Base-by-base conservation (phyloP, 1,140 invertebrate species). In the Zophobas atratus region DNA sequence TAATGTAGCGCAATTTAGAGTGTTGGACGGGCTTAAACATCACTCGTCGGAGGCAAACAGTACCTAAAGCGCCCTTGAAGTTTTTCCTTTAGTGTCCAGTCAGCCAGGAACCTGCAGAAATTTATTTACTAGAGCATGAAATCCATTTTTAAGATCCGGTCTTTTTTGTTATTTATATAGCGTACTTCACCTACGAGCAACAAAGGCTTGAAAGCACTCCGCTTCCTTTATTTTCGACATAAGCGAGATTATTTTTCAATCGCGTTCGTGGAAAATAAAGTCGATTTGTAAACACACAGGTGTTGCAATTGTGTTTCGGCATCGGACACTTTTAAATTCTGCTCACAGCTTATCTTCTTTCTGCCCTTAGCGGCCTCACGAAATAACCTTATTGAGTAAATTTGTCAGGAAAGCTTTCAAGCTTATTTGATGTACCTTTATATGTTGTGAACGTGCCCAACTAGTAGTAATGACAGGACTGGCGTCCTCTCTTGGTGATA, bases 381-480 rank as follows among this genome's bases (percentile, higher is more conserved):
- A 51, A 20, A 51, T 38, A n/a, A 38, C 2, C 1, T 63, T 34
- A 38, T 63, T 63, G 57, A n/a, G 57, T 63, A 39, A 63, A 63
- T 63, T 63, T 63, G 57, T 38, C 57, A 38, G 1, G 55, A 57
- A 57, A 57, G 55, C 35, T 63, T 63, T 67, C 20, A 41, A 32
- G 60, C 49, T 51, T 51, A 5, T 20, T 51, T 20, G 3, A 51
- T 4, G 39, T 67, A 67, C 39, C 39, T 67, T 67, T 43, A 67
- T 39, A 63, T 63, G 57, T 63, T 63, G 20, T 56, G 36, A 63
- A 57, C 55, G 55, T 57, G 57, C 57, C 36, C 57, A 67, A 67
- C 60, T 67, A 67, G 33, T 67, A 36, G 35, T 60, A 74, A 75
- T 75, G 73, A 75, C 73, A 53, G 36, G 53, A 57, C 43, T 34